Evolutionary conservation across 2,888 invertebrate genomes (phyloP).

Genomic region (Dryomyza anilis): DNA sequence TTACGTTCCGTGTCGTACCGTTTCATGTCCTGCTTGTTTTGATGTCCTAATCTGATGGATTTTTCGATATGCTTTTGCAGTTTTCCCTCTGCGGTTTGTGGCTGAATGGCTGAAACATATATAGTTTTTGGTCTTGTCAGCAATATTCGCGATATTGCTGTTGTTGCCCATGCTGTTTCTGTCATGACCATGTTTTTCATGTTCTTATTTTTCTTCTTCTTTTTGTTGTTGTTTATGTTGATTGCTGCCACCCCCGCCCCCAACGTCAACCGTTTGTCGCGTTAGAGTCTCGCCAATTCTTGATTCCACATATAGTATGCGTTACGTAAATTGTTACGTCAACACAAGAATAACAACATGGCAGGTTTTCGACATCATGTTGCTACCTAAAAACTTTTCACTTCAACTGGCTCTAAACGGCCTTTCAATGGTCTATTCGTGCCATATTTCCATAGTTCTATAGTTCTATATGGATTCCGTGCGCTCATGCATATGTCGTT

Average conservation of each 20-base stretch:
- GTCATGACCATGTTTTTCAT: too few species aligned
- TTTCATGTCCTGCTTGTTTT: constrained; percentile 16
- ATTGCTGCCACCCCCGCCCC: neutral
- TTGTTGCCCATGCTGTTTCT: constrained; percentile 5
- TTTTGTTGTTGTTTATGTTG: neutral
- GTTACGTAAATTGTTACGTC: neutral
- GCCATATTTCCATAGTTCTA: too few species aligned
- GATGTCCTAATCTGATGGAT: constrained; percentile 34
- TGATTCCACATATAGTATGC: neutral
- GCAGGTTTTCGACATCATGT: too few species aligned
- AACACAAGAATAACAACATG: neutral
- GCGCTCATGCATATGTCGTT: too few species aligned
- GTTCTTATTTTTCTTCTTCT: neutral
- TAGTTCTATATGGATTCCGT: too few species aligned
- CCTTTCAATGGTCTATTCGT: too few species aligned
- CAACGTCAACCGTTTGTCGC: neutral
- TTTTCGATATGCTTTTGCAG: constrained; percentile 26
- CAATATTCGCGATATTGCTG: constrained; percentile 3
- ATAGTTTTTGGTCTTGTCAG: constrained; percentile 21
- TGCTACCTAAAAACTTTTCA: too few species aligned
- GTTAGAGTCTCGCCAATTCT: neutral
- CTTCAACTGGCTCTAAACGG: too few species aligned
- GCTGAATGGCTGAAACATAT: constrained; percentile 10
- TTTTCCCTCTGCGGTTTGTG: constrained; percentile 13
- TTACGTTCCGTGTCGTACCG: neutral